Evolutionary conservation across 92 coral and sea anemone genomes (phyloP).

Genomic region (Hydrozoanthus gracilis): DNA sequence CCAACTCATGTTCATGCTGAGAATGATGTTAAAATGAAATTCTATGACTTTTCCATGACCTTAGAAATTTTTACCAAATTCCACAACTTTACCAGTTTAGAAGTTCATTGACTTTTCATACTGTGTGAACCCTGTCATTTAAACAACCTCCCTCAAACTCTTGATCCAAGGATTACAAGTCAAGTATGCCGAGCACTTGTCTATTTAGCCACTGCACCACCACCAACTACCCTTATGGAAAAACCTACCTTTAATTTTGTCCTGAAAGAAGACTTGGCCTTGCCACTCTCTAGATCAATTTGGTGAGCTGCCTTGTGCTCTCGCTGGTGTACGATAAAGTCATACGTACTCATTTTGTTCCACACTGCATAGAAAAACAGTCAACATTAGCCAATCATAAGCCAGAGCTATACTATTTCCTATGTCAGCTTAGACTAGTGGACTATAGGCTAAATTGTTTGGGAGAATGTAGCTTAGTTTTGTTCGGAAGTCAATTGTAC

Average conservation of each 20-base stretch:
- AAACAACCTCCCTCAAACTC: not conserved
- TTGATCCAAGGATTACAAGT: not conserved
- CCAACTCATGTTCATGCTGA: no score
- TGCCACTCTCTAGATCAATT: conserved; percentile 67
- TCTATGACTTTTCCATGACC: no score
- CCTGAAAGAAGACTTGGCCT: conserved; percentile 51
- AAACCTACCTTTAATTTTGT: conserved; percentile 67
- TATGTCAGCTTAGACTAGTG: no score
- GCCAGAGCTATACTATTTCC: no score
- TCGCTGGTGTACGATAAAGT: conserved; percentile 76
- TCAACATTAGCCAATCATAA: not conserved
- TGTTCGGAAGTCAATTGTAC: no score
- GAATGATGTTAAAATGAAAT: no score
- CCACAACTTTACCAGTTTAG: no score
- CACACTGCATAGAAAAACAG: conserved; percentile 59
- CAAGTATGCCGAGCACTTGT: not conserved
- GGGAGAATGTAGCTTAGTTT: no score
- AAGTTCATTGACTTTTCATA: no score
- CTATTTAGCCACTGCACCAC: not conserved
- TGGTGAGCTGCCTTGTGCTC: conserved; percentile 57
- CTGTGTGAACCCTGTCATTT: no score
- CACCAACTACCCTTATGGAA: not conserved
- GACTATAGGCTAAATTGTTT: no score
- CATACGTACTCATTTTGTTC: conserved; percentile 82
- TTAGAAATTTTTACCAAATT: no score